A percentile compares a stretch with the other conserved stretches of the same genome.
Evolutionary conservation across 92 coral and sea anemone genomes (phyloP).

Genomic region (Blastomussa wellsi): DNA sequence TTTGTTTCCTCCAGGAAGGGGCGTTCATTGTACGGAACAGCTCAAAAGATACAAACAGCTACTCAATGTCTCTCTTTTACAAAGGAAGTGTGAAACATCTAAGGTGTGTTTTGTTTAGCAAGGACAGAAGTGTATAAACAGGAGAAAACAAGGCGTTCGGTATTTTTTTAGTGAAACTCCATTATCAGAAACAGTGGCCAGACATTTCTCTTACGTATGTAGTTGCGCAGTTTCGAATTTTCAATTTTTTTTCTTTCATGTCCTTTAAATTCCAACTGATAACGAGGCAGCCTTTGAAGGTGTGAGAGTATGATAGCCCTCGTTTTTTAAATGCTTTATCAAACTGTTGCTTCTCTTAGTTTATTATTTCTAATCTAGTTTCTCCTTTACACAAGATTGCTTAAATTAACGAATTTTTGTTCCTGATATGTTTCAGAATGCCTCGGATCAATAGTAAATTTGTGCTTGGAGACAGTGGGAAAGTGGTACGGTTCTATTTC

Average conservation of each 20-base stretch:
- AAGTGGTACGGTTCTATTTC: constrained; percentile 49
- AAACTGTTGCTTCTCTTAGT: not conserved
- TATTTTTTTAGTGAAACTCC: too few species aligned
- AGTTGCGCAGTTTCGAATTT: too few species aligned
- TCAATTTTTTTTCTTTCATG: too few species aligned
- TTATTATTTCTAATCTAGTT: not conserved
- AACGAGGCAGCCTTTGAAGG: not conserved
- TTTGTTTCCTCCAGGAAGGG: constrained; percentile 59
- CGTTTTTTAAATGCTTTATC: not conserved
- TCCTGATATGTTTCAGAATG: constrained; percentile 47
- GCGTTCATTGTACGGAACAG: constrained; percentile 85
- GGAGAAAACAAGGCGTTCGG: too few species aligned
- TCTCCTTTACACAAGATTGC: not conserved
- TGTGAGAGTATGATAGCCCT: not conserved
- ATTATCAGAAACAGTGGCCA: too few species aligned
- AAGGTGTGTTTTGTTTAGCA: too few species aligned
- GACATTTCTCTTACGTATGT: too few species aligned
- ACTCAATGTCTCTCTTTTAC: constrained; percentile 69
- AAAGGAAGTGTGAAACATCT: constrained; percentile 67
- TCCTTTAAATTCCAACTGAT: not conserved
- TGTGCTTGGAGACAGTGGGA: constrained; percentile 83
- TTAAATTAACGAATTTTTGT: not conserved
- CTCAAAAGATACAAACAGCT: constrained; percentile 58
- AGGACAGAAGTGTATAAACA: too few species aligned
- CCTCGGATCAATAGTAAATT: constrained; percentile 67